phyloP scores from a whole-genome alignment of 2,113 vertebrate genomes.

The Gila orcuttii region DNA sequence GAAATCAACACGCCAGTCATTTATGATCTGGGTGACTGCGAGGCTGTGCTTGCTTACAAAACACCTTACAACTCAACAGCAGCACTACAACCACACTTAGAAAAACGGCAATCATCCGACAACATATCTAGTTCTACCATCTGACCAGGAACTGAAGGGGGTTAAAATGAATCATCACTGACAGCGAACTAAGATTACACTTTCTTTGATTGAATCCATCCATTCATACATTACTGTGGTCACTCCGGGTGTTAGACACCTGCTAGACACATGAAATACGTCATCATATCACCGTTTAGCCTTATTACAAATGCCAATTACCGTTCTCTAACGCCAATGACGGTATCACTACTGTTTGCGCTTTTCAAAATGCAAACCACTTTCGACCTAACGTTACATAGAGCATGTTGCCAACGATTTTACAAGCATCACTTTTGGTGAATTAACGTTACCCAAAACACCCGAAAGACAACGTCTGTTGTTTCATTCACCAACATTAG shows the following conservation, averaged over 20 bases:
- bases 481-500: background rate
- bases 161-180: background rate
- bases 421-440: background rate
- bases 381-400: background rate
- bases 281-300: background rate
- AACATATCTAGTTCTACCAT: background rate
- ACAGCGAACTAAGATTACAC: background rate
- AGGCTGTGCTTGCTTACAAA: background rate
- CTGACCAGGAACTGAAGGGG: background rate
- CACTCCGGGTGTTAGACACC: background rate
- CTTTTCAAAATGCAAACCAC: background rate
- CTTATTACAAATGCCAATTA: background rate
- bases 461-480: background rate
- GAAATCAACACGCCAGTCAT: slow-evolving; percentile 16
- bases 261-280: background rate
- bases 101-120: background rate
- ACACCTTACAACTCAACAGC: background rate
- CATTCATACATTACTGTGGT: background rate
- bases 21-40: background rate
- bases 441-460: background rate
- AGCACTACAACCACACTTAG: background rate
- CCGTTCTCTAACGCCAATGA: background rate
- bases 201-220: background rate
- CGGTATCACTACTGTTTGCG: background rate
- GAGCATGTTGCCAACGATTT: background rate